Evolutionary conservation across 2,888 invertebrate species (phyloP).

Genomic region (Epirrhoe alternata): DNA sequence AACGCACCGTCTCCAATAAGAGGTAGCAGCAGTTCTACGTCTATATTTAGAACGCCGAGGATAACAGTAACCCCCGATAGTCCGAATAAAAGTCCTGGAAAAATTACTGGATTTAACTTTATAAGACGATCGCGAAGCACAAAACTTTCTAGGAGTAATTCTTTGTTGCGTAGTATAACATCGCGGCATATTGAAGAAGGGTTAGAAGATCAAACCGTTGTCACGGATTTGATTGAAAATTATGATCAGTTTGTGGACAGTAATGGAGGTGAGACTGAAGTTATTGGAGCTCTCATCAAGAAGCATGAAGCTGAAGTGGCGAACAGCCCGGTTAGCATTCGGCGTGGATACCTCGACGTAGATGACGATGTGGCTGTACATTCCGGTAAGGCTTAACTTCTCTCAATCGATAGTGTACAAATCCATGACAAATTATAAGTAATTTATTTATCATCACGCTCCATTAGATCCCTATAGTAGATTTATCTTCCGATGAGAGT

Average conservation of each 20-base stretch:
- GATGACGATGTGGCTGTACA: slow-evolving; percentile 90
- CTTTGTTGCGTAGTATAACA: slow-evolving; percentile 85
- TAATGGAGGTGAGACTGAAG: slow-evolving; percentile 75
- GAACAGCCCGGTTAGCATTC: slow-evolving; percentile 77
- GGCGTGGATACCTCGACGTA: slow-evolving; percentile 81
- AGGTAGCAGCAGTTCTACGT: slow-evolving; percentile 77
- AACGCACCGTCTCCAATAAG: slow-evolving; percentile 76
- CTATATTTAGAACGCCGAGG: slow-evolving; percentile 76
- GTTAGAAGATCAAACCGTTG: slow-evolving; percentile 68
- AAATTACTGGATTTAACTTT: slow-evolving; percentile 84
- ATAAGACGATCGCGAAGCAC: slow-evolving; percentile 90
- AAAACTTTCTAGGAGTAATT: slow-evolving; percentile 88
- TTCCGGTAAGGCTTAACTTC: slow-evolving; percentile 85
- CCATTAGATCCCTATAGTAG: slow-evolving; percentile 43
- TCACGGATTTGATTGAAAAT: slow-evolving; percentile 73
- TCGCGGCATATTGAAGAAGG: slow-evolving; percentile 79
- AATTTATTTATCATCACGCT: slow-evolving; percentile 44
- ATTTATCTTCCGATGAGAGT: slow-evolving; percentile 37
- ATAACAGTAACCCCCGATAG: slow-evolving; percentile 80
- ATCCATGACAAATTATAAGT: slow-evolving; percentile 39
- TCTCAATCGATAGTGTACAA: slow-evolving; percentile 15
- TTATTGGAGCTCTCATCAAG: slow-evolving; percentile 77
- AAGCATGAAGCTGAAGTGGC: slow-evolving; percentile 75
- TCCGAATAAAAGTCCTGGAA: slow-evolving; percentile 83
- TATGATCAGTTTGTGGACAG: slow-evolving; percentile 73